phyloP scores from a whole-genome alignment of 2,113 vertebrate genomes.

The Bambusicola thoracicus region DNA sequence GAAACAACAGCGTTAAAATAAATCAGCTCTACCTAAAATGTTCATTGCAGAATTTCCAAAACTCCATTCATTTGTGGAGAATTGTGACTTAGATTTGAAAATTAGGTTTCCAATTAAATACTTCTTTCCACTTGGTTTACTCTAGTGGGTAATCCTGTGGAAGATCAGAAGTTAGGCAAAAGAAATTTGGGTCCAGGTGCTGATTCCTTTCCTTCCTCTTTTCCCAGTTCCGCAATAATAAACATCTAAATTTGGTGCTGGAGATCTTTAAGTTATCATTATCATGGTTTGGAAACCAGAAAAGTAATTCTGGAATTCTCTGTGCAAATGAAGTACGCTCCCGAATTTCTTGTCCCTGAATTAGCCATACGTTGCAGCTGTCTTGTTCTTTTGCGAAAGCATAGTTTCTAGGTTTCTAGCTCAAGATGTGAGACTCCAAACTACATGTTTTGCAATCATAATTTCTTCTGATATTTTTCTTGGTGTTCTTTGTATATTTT shows the following conservation, averaged over 20 bases:
- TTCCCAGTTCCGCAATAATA: neutral
- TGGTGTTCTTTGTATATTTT: neutral
- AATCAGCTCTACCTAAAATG: neutral
- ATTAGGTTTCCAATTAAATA: neutral
- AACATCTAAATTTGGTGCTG: neutral
- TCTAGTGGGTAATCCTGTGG: neutral
- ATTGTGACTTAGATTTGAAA: neutral
- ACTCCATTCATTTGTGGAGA: neutral
- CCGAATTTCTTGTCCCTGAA: neutral
- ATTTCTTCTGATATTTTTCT: neutral
- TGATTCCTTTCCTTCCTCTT: neutral
- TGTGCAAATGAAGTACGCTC: neutral
- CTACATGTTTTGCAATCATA: neutral
- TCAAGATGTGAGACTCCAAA: neutral
- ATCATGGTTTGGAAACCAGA: neutral
- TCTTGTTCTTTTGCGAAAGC: neutral
- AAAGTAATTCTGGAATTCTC: neutral
- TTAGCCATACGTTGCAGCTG: neutral
- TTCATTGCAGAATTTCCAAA: neutral
- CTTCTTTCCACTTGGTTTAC: neutral
- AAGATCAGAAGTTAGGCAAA: slow-evolving; percentile 2
- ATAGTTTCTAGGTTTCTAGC: neutral
- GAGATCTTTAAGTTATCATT: neutral
- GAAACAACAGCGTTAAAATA: neutral
- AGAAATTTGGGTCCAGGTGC: slow-evolving; percentile 15